Evolutionary conservation across 1,140 invertebrate genomes (phyloP), one percentile per base, ranked within the genome.

Genomic region (Diabrotica virgifera): DNA sequence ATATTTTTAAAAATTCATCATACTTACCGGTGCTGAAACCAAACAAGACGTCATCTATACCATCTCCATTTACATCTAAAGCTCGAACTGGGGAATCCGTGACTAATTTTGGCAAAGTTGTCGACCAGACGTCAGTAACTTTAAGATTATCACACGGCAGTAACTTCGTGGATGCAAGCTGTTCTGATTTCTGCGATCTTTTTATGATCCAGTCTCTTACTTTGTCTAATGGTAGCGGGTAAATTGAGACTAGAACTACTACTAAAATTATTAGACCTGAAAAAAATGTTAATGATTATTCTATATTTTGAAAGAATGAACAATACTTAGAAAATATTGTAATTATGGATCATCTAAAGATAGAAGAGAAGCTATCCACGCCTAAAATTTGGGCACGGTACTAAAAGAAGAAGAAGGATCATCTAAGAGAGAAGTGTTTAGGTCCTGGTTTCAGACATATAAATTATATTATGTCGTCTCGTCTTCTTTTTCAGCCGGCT

Each of bases 11-110:
- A 24, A 24, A 24, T 24, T 24, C 4, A 24, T 24, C 24, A 24
- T 57, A 57, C 59, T 36, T 66, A 91, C 90, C 90, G 79, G 91
- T 91, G 53, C 88, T 90, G 78, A 90, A 94, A 67, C 91, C 91
- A 54, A 94, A 81, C 58, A 94, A 85, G 46, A 94, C 82, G 80
- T 95, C 92, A 38, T 87, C 81, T 14, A 90, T 73, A 36, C 83
- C 85, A 81, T 95, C 92, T 7, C 79, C 74, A 80, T 94, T 91
- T 0, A 93, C 82, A 79, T 94, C 90, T 35, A 86, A 79, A 54
- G 86, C 82, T 67, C 89, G 80, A 52, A 94, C 80, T 0, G 91
- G 85, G 40, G 90, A 87, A 80, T 94, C 91, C 7, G 90, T 90
- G 38, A 86, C 86, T 10, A 93, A 79, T 74, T 90, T 89, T 9